phyloP scores from a whole-genome alignment of 1,140 invertebrate species.

The Macrocentrus cingulum region DNA sequence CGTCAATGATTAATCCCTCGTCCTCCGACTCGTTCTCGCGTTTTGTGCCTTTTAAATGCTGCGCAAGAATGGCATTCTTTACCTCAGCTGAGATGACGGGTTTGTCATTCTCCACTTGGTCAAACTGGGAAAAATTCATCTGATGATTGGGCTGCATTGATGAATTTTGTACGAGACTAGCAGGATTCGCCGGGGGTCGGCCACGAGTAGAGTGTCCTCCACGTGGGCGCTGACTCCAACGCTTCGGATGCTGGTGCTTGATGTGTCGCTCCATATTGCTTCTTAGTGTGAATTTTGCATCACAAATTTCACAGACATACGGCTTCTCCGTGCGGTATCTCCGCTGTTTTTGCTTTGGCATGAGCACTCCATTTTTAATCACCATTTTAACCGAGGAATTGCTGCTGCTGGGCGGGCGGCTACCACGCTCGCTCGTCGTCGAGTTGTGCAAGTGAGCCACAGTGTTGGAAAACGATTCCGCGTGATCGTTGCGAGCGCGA shows the following conservation, averaged over 20 bases:
- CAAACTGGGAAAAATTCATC: constrained; percentile 35
- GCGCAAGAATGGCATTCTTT: constrained; percentile 75
- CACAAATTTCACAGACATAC: constrained; percentile 86
- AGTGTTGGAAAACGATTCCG: neutral
- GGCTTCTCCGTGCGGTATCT: constrained; percentile 88
- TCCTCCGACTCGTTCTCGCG: constrained; percentile 66
- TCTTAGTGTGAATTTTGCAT: constrained; percentile 83
- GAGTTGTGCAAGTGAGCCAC: neutral
- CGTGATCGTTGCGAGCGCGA: constrained; percentile 33
- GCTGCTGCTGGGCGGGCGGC: constrained; percentile 35
- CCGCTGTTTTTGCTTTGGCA: constrained; percentile 88
- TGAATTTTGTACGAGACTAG: too few relatives aligned
- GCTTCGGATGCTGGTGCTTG: constrained; percentile 89
- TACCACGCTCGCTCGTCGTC: too few relatives aligned
- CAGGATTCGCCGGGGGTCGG: constrained; percentile 53
- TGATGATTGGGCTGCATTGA: constrained; percentile 33
- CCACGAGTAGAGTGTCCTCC: constrained; percentile 57
- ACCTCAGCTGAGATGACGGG: constrained; percentile 71
- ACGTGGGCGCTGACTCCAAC: constrained; percentile 77
- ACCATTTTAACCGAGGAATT: constrained; percentile 81
- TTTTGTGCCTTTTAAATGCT: constrained; percentile 69
- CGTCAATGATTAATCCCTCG: constrained; percentile 73
- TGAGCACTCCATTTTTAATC: constrained; percentile 83
- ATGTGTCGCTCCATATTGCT: constrained; percentile 94
- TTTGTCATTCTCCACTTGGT: constrained; percentile 33